These are phyloP conservation scores for Danionella cerebrum DNA, from an alignment of 2,113 vertebrate genomes.

Conservation along the genomic window DNA sequence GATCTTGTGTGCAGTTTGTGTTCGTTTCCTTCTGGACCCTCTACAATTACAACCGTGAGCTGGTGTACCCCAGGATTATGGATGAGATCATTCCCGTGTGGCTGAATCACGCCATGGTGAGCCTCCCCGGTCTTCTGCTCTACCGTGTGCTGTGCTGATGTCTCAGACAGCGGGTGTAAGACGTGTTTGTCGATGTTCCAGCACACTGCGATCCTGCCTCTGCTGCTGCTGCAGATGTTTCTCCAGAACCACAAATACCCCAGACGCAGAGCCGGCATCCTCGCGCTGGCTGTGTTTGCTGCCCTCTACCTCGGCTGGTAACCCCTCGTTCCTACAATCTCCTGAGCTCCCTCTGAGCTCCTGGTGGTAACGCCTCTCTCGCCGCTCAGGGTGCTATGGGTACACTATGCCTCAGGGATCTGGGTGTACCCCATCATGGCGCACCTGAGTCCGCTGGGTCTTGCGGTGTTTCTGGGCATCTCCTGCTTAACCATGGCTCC, in stretches of 20 bases:
- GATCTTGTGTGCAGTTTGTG: slow-evolving; percentile 48
- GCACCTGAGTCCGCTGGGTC: slow-evolving; percentile 41
- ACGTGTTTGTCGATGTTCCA: slow-evolving; percentile 17
- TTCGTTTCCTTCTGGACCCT: slow-evolving; percentile 53
- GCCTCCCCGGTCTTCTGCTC: too few species aligned
- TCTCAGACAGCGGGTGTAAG: too few species aligned
- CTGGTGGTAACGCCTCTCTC: background rate
- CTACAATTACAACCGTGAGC: slow-evolving; percentile 45
- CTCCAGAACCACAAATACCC: slow-evolving; percentile 41
- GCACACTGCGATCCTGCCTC: slow-evolving; percentile 50
- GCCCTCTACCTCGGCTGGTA: slow-evolving; percentile 48
- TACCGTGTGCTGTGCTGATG: too few species aligned
- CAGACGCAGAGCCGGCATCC: slow-evolving; percentile 33
- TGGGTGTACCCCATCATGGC: slow-evolving; percentile 57
- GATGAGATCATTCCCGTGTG: slow-evolving; percentile 46
- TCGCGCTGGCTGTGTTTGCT: slow-evolving; percentile 34
- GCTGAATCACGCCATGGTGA: slow-evolving; percentile 50
- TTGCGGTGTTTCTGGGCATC: slow-evolving; percentile 41
- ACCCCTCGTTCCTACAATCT: too few species aligned
- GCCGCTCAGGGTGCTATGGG: slow-evolving; percentile 42
- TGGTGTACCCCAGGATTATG: slow-evolving; percentile 41
- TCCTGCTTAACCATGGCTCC: slow-evolving; percentile 36
- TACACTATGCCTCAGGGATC: slow-evolving; percentile 42
- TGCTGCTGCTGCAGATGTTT: slow-evolving; percentile 48
- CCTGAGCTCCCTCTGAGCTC: too few species aligned